Evolutionary conservation across 2,888 invertebrate genomes (phyloP), one percentile per base, ranked within the genome.

Genomic region (Ashinkailepas kermadecensis): DNA sequence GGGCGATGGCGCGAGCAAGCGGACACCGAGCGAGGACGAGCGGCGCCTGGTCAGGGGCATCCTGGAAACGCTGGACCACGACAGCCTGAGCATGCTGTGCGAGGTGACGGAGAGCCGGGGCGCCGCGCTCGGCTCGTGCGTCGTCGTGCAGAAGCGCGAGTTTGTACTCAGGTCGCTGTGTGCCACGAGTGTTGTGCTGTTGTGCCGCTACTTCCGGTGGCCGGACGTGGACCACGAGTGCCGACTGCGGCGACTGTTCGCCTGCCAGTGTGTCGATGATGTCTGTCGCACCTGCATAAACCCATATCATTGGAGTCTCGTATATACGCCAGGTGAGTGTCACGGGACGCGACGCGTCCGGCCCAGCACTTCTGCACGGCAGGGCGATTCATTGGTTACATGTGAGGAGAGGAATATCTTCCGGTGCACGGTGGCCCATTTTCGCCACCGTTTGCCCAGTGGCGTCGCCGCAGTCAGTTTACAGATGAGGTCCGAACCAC

Each of bases 191-290:
- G 74, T 74, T 74, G 74, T 74, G 54, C 21, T 74, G 74, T 56
- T 74, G 21, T 74, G 74, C 56, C 74, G 74, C 21, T 74, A 74
- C 21, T 74, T 74, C 74, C 74, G 74, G 23, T 74, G 74, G 74
- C 74, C 56, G 54, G 74, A 74, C 18, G 74, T 74, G 74, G 74
- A 74, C 10, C 8, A 23, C 18, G 13, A 18, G 21, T 1, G 7
- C 21, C 74, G 74, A 12, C 74, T 74, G 10, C 15, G 74, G 74
- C 74, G 74, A n/a, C 54, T 74, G 56, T 56, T 56, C 21, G 54
- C 21, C 54, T 74, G 74, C 56, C 7, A 74, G 21, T 54, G 74
- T 23, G 74, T 15, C 21, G 10, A 18, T 9, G 74, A 56, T 39
- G 74, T 56, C 54, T 56, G 74, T 21, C 56, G 21, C 11, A 15